phyloP scores from a whole-genome alignment of 2,797 vertebrate species.

The Nannoperca obscura region DNA sequence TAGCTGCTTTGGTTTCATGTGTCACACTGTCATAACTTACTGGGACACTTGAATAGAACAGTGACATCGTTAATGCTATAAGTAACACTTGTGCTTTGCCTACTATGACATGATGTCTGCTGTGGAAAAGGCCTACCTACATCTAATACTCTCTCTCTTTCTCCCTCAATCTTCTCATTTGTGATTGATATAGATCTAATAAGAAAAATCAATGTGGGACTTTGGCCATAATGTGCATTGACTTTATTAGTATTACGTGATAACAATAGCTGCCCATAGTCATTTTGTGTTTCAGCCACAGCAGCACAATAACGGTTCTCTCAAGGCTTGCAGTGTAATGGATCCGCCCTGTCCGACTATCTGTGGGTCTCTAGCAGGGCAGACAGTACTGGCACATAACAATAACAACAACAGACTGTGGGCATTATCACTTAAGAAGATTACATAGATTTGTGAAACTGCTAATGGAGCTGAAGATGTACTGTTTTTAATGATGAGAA shows the following conservation, averaged over 20 bases:
- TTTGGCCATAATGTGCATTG: background rate
- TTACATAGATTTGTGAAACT: conserved; percentile 22
- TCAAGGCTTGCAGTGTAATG: background rate
- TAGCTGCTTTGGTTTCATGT: no score
- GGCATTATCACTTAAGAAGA: conserved; percentile 18
- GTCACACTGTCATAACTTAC: background rate
- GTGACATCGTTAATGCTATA: background rate
- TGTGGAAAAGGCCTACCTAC: background rate
- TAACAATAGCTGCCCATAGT: background rate
- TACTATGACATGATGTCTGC: background rate
- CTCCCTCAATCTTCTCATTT: background rate
- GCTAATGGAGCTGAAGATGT: background rate
- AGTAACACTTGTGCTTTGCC: background rate
- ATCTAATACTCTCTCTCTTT: background rate
- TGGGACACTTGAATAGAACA: background rate
- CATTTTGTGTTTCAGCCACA: background rate
- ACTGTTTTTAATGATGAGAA: background rate
- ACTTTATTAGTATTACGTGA: background rate
- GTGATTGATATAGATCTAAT: background rate
- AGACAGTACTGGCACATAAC: background rate
- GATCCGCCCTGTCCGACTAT: background rate
- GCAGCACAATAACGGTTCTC: background rate
- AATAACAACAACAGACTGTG: conserved; percentile 20
- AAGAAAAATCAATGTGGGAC: background rate
- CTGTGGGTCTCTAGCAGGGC: background rate